A percentile compares a stretch with the other conserved stretches of the same genome.
phyloP scores from a whole-genome alignment of 1,140 invertebrate species.

The Cecropterus lyciades region DNA sequence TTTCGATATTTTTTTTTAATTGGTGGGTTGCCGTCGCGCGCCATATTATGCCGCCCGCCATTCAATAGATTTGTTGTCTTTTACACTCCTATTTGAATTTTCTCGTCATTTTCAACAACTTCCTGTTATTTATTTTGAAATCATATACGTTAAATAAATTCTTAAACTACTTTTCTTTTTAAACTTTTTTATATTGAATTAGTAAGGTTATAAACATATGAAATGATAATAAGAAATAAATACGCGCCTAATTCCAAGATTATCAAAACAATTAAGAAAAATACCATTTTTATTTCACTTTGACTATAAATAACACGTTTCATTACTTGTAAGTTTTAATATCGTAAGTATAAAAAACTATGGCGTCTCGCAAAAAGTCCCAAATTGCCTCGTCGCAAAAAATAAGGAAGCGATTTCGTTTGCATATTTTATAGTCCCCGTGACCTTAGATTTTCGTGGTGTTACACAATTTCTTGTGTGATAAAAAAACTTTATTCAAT shows the following conservation, averaged over 20 bases:
- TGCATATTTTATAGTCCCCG: constrained; percentile 1
- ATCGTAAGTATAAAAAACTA: neutral
- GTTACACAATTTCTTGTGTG: neutral
- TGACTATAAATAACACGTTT: neutral
- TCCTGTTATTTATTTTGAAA: constrained; percentile 1
- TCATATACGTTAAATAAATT: neutral
- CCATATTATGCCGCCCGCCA: constrained; percentile 78
- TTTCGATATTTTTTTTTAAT: constrained; percentile 37
- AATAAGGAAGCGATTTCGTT: neutral
- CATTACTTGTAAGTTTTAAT: neutral
- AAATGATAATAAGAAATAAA: neutral
- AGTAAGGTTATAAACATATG: constrained; percentile 16
- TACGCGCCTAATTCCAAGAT: constrained; percentile 13
- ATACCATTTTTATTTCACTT: neutral
- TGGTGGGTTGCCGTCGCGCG: constrained; percentile 46
- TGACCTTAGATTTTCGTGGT: neutral
- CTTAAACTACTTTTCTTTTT: neutral
- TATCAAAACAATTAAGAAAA: neutral
- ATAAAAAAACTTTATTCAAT: neutral
- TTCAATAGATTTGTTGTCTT: constrained; percentile 62
- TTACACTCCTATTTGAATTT: constrained; percentile 27
- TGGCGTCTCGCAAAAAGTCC: neutral
- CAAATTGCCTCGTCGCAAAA: neutral
- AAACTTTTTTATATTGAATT: neutral
- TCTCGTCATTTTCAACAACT: neutral